These are phyloP conservation scores for Herpetotheres cachinnans DNA, from an alignment of 2,113 vertebrate species.

Conservation along the genomic window DNA sequence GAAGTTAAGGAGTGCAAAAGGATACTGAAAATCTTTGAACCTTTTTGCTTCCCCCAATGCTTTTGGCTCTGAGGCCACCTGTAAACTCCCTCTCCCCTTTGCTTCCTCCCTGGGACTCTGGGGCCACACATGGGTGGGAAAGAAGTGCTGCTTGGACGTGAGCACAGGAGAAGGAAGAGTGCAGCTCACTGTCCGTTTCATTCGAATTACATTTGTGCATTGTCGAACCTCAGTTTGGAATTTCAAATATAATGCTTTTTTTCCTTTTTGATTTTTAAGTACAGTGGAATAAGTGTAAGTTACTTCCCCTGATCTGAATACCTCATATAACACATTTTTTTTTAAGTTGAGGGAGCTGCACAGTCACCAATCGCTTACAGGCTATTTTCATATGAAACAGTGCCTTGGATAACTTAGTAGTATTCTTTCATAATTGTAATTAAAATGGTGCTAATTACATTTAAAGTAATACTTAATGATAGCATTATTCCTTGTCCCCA, in stretches of 20 bases:
- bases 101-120: background rate
- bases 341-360: background rate
- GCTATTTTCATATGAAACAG: background rate
- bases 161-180: background rate
- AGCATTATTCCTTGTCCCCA: background rate
- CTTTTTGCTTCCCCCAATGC: background rate
- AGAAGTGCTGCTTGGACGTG: background rate
- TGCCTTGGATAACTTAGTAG: background rate
- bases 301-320: background rate
- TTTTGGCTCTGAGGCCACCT: background rate
- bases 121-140: background rate
- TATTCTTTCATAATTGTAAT: background rate
- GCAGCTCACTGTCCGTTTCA: accelerated
- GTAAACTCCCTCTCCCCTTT: background rate
- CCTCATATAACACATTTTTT: background rate
- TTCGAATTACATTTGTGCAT: background rate
- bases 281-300: background rate
- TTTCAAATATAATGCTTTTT: background rate
- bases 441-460: background rate
- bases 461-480: background rate
- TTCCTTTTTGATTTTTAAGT: background rate
- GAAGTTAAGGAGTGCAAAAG: background rate
- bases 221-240: background rate
- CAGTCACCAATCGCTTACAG: background rate
- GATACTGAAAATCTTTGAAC: background rate